phyloP scores from a whole-genome alignment of 2,113 vertebrate species.

The Callipepla californica region DNA sequence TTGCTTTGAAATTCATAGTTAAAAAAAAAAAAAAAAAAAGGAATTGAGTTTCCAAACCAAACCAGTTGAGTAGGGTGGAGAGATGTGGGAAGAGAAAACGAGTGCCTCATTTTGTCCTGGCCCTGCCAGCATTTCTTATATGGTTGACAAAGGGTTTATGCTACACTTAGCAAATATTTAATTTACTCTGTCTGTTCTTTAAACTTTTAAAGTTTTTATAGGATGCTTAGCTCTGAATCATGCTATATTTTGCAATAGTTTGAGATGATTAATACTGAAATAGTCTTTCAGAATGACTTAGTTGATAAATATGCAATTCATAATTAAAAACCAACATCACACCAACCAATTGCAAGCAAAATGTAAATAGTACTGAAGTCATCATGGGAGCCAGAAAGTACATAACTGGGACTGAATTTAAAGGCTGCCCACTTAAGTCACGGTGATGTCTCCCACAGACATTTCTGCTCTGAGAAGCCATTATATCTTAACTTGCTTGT shows the following conservation, averaged over 20 bases:
- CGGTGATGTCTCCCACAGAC: background rate
- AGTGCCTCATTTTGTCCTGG: constrained; percentile 8
- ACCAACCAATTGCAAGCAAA: background rate
- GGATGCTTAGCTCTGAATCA: constrained; percentile 6
- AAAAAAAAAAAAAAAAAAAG: background rate
- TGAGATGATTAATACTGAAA: background rate
- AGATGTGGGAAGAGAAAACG: constrained; percentile 23
- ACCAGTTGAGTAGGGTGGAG: constrained; percentile 17
- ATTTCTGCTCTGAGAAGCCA: background rate
- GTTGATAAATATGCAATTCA: constrained; percentile 14
- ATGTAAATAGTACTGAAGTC: constrained; percentile 1
- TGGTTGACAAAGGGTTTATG: background rate
- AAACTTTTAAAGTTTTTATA: background rate
- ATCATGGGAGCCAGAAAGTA: background rate
- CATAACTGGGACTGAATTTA: constrained; percentile 24
- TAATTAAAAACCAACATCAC: background rate
- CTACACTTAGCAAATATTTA: constrained; percentile 20
- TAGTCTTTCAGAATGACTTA: constrained; percentile 6
- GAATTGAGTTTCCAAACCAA: constrained; percentile 27
- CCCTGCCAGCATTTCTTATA: background rate
- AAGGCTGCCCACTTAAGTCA: background rate
- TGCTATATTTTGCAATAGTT: constrained; percentile 21
- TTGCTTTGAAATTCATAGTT: constrained; percentile 24
- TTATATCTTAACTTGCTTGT: constrained; percentile 5
- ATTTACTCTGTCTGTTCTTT: background rate